phyloP scores from a whole-genome alignment of 2,797 vertebrate species.

The Enteromius fasciolatus region DNA sequence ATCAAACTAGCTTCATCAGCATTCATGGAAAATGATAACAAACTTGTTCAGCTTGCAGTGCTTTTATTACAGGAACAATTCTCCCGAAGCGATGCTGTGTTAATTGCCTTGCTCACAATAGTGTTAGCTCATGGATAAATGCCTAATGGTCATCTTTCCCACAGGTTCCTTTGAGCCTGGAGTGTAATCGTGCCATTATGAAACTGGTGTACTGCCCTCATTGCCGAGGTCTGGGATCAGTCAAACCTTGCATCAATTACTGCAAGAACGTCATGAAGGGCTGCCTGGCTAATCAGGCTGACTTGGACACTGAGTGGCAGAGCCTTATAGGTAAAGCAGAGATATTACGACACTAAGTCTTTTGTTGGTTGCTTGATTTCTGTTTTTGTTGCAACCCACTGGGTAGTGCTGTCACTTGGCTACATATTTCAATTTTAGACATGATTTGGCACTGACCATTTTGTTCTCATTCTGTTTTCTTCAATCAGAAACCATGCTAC shows the following conservation, averaged over 20 bases:
- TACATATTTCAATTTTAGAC: neutral
- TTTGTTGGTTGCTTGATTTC: neutral
- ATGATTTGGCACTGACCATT: neutral
- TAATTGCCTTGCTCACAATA: conserved; percentile 9
- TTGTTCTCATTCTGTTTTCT: conserved; percentile 9
- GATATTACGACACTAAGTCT: too few relatives aligned
- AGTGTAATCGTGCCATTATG: conserved; percentile 91
- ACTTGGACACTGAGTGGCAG: conserved; percentile 94
- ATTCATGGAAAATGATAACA: neutral
- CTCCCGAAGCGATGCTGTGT: neutral
- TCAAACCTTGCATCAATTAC: conserved; percentile 91
- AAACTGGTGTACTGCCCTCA: conserved; percentile 93
- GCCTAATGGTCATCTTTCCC: conserved; percentile 13
- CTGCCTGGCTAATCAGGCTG: conserved; percentile 96
- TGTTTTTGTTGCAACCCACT: neutral
- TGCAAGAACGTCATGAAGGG: conserved; percentile 96
- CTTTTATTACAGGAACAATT: neutral
- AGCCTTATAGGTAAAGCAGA: conserved; percentile 88
- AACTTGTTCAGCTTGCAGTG: neutral
- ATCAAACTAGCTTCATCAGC: neutral
- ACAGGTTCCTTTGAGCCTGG: conserved; percentile 87
- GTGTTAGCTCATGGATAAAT: neutral
- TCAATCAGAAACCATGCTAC: conserved; percentile 84
- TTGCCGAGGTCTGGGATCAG: conserved; percentile 86
- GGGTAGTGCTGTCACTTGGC: neutral